These are phyloP conservation scores for Nesidiocoris tenuis DNA, from an alignment of 2,888 invertebrate genomes.

Conservation along the genomic window DNA sequence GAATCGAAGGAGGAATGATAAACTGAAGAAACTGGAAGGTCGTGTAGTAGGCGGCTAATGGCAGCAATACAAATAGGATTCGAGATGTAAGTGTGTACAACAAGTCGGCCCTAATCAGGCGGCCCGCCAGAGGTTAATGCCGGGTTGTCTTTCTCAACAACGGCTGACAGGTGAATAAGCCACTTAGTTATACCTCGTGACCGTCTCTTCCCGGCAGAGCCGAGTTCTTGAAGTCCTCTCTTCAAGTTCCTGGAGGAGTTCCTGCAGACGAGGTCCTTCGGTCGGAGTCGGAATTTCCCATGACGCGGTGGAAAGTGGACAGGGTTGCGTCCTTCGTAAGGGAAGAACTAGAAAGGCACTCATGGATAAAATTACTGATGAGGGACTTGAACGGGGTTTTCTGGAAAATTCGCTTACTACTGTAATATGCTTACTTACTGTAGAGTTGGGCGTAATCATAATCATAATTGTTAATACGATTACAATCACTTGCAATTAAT, in stretches of 20 bases:
- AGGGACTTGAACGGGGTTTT: too few species aligned
- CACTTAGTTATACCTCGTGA: slow-evolving; percentile 44
- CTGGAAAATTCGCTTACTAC: too few species aligned
- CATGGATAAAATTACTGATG: too few species aligned
- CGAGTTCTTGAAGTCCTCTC: too few species aligned
- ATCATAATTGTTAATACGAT: too few species aligned
- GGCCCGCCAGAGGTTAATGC: slow-evolving; percentile 38
- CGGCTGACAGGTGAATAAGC: slow-evolving; percentile 44
- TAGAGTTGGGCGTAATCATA: too few species aligned
- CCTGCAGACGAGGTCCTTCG: too few species aligned
- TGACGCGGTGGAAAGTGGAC: not conserved
- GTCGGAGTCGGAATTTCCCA: not conserved
- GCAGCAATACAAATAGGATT: slow-evolving; percentile 43
- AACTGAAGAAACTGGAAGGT: slow-evolving; percentile 39
- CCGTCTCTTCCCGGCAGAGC: not conserved
- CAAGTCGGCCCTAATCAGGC: slow-evolving; percentile 41
- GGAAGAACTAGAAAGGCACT: too few species aligned
- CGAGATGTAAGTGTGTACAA: slow-evolving; percentile 43
- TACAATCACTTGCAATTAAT: too few species aligned
- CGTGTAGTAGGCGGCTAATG: slow-evolving; percentile 44
- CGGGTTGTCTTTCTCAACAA: slow-evolving; percentile 39
- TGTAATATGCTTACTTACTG: too few species aligned
- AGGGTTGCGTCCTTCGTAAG: not conserved
- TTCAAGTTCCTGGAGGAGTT: too few species aligned
- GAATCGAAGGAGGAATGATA: slow-evolving; percentile 8